Evolutionary conservation across 2,113 vertebrate genomes (phyloP), one percentile per base, ranked within the genome.

Genomic region (Myrmecophaga tridactyla): DNA sequence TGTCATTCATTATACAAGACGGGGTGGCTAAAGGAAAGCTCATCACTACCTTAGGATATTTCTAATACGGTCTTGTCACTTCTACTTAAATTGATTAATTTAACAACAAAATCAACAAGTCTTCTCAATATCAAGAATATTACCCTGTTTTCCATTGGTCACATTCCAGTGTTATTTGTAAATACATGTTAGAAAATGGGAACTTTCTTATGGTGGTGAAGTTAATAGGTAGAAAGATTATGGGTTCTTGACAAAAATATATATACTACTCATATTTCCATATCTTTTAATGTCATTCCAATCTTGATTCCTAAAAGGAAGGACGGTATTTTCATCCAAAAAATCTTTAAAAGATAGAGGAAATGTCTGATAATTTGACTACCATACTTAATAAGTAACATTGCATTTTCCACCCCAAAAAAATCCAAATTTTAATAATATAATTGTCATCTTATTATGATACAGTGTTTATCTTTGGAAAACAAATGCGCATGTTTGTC

Each of bases 1-100:
- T 75, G 7, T 62, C 36, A 80, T 89, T 89, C 69, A 69, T 83
- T 87, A 80, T 20, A 48, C 31, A 92, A 48, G 21, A 82, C 89
- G 91, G 93, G 86, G 3, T 53, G 18, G 7, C 18, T n/a, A 43
- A 87, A 73, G 77, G 56, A 93, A 92, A 58, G 53, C 60, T 95
- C 77, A 62, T 14, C 43, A 34, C 41, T 67, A 11, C 12, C 31
- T 17, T 29, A 39, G n/a, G 62, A 4, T n/a, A 41, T 85, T 69
- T 91, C 76, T 70, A 88, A 85, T 21, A n/a, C n/a, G n/a, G n/a
- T n/a, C 27, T 63, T 36, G 20, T 65, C 65, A 63, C n/a, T 89
- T 92, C 53, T 86, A 65, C 4, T 27, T 58, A 43, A 94, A 78
- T 75, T 56, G 69, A 58, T 20, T 92, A 1, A 85, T 60, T 81